Conservation (phyloP, 2,113 vertebrate genomes). For the Ptyas mucosa region DNA sequence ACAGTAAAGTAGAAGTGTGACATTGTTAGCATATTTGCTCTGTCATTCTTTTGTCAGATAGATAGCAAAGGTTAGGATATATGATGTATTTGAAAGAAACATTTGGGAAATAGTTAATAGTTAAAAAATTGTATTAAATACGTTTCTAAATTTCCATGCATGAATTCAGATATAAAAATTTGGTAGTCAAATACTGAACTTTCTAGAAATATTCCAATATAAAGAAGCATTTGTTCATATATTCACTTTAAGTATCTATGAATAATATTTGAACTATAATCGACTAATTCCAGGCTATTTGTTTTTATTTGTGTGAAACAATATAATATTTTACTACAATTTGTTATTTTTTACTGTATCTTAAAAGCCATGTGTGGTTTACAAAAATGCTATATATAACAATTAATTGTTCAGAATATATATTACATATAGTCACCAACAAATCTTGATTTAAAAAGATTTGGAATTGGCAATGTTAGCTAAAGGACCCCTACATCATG, state of each 20-base stretch:
- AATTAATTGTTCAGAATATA: neutral
- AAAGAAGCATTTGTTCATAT: neutral
- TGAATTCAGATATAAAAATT: neutral
- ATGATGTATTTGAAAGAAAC: neutral
- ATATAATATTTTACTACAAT: neutral
- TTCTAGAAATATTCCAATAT: neutral
- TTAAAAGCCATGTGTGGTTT: neutral
- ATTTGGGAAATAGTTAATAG: neutral
- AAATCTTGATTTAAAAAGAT: neutral
- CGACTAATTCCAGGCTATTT: neutral
- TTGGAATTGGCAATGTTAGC: neutral
- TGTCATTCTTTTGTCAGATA: neutral
- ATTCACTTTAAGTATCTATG: neutral
- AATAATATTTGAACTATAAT: neutral
- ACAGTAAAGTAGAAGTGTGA: neutral
- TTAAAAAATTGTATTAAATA: neutral
- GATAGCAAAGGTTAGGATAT: neutral
- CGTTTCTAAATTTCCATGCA: neutral
- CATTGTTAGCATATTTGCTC: neutral
- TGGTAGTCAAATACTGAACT: neutral
- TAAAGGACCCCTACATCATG: neutral
- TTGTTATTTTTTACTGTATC: neutral
- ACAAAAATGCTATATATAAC: neutral
- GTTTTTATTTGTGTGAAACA: neutral
- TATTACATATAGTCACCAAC: neutral